Base-by-base conservation (phyloP, 1,140 invertebrate genomes). In the Caenorhabditis tropicalis region DNA sequence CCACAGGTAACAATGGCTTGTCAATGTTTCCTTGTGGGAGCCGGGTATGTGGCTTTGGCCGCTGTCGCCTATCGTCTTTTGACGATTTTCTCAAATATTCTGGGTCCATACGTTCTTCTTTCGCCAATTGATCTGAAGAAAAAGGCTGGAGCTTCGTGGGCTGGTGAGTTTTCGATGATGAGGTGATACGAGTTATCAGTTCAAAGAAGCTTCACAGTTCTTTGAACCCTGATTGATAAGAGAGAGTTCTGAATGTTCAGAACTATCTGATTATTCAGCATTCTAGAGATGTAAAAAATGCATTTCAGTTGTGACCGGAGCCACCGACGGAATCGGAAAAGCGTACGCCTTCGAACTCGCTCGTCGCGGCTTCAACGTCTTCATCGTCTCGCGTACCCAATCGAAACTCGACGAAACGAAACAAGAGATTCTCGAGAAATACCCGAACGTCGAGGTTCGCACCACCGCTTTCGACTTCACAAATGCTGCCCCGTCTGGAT, bases 301-400 rank as follows among this genome's bases (percentile, higher is more conserved):
- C 16, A 56, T 87, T 88, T 58, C 65, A 89, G 88, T 91, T 21
- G 70, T 90, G 0, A 91, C 90, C 5, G 90, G 90, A 10, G 82
- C 86, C 36, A 91, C 90, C 33, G 90, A 91, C 82, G 90, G 90
- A 27, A 91, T 91, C 82, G 90, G 90, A 29, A 87, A 87, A 58
- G 90, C 90, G 1, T 91, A 91, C 60, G 90, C 89, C 12, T 58
- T 79, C 10, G 88, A 91, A 70, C 82, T 90, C 21, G 89, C 89
- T 21, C 51, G 65, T 33, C 79, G 83, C 49, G 85, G 86, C 2
- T 90, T 90, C 81, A 88, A 90, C 79, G 43, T 90, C 48, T 33
- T 90, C 65, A 81, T 90, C 33, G 85, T 90, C 46, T 87, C 89
- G 5, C 85, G 89, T 19, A 88, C 87, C 15, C 82, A 86, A 48